Evolutionary conservation across 2,888 invertebrate genomes (phyloP).

Genomic region (Schizotus pectinicornis): DNA sequence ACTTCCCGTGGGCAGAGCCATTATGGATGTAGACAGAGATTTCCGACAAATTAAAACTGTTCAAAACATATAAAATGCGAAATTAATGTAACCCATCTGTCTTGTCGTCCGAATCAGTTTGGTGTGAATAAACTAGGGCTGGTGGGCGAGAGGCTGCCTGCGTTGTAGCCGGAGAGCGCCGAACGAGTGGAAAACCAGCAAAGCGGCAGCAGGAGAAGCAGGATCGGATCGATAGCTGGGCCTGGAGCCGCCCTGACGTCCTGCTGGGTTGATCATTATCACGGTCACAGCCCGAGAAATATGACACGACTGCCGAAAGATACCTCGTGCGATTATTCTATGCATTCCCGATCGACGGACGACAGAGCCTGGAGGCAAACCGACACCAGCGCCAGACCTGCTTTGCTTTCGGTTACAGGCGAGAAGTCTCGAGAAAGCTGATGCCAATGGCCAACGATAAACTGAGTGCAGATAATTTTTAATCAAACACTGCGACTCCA

Average conservation of each 20-base stretch:
- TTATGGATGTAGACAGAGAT: constrained; percentile 29
- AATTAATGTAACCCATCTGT: constrained; percentile 44
- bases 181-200: constrained; percentile 31
- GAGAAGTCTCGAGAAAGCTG: too few relatives aligned
- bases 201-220: constrained; percentile 31
- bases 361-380: background rate
- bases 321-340: constrained; percentile 26
- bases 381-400: too few relatives aligned
- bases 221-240: constrained; percentile 44
- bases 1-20: background rate
- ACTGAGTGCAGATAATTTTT: too few relatives aligned
- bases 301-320: constrained; percentile 35
- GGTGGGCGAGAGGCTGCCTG: constrained; percentile 18
- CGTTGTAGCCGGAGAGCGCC: constrained; percentile 18
- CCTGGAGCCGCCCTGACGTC: constrained; percentile 47
- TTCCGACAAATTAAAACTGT: constrained; percentile 44
- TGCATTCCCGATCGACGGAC: constrained; percentile 19
- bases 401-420: too few relatives aligned
- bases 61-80: constrained; percentile 43
- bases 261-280: constrained; percentile 40
- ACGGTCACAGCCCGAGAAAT: constrained; percentile 42
- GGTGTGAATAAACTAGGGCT: constrained; percentile 36
- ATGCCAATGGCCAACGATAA: too few relatives aligned
- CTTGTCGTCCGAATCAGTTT: constrained; percentile 39
- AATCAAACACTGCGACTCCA: too few relatives aligned